phyloP scores from a whole-genome alignment of 2,113 vertebrate genomes.

The Ailurus styani region DNA sequence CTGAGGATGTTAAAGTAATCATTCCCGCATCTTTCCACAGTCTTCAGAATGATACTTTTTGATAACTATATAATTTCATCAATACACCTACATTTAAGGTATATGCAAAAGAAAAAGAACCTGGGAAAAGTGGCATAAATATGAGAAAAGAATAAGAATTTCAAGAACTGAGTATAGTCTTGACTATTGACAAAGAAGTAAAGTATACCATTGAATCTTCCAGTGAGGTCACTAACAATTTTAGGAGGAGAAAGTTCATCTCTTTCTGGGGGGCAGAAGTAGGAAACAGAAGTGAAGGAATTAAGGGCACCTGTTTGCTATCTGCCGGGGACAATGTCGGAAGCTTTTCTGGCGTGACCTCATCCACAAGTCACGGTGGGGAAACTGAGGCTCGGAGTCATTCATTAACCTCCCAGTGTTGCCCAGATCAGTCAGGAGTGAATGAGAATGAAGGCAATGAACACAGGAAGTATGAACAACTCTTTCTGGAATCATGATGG shows the following conservation, averaged over 20 bases:
- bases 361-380: neutral
- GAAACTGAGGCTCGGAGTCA: neutral
- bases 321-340: neutral
- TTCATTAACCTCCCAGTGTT: neutral
- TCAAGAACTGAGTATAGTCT: neutral
- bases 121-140: neutral
- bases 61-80: neutral
- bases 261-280: neutral
- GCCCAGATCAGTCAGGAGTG: neutral
- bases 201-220: neutral
- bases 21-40: neutral
- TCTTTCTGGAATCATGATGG: neutral
- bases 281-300: neutral
- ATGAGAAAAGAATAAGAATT: neutral
- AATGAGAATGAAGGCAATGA: neutral
- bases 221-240: neutral
- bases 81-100: neutral
- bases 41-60: neutral
- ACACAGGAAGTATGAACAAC: neutral
- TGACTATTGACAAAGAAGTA: neutral
- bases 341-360: neutral
- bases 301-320: neutral
- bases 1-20: neutral
- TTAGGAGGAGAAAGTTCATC: neutral
- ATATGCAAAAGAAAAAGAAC: neutral